phyloP scores from a whole-genome alignment of 2,797 vertebrate species.

The Tenualosa thibaudeaui region DNA sequence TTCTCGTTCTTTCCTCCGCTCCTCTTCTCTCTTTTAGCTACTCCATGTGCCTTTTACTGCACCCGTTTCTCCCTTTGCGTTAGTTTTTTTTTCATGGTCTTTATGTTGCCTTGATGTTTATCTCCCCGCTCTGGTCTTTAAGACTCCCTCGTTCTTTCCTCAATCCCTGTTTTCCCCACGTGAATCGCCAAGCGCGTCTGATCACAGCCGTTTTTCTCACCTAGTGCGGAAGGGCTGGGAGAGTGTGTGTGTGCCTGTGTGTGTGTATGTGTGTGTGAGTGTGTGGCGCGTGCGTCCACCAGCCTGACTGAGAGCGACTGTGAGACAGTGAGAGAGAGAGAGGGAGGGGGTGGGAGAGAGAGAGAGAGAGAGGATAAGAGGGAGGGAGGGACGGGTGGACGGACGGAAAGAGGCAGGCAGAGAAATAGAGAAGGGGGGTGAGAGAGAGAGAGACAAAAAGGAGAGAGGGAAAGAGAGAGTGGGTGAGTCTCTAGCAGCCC shows the following conservation, averaged over 20 bases:
- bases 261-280: conserved; percentile 33
- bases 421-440: neutral
- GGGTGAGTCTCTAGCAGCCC: neutral
- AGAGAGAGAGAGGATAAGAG: conserved; percentile 23
- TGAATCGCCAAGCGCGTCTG: neutral
- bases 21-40: neutral
- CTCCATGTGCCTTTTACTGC: neutral
- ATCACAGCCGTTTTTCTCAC: neutral
- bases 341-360: conserved; percentile 28
- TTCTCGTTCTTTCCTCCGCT: neutral
- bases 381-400: neutral
- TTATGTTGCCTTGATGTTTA: neutral
- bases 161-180: neutral
- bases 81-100: neutral
- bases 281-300: conserved; percentile 47
- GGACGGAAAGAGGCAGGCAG: conserved; percentile 3
- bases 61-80: neutral
- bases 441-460: neutral
- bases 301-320: conserved; percentile 45
- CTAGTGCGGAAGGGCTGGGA: conserved; percentile 33
- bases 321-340: neutral
- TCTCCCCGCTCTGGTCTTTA: conserved; percentile 8
- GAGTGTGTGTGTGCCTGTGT: conserved; percentile 38
- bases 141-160: neutral
- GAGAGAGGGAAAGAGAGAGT: neutral